Evolutionary conservation across 2,113 vertebrate species (phyloP), one percentile per base, ranked within the genome.

Genomic region (Cyrtonyx montezumae): DNA sequence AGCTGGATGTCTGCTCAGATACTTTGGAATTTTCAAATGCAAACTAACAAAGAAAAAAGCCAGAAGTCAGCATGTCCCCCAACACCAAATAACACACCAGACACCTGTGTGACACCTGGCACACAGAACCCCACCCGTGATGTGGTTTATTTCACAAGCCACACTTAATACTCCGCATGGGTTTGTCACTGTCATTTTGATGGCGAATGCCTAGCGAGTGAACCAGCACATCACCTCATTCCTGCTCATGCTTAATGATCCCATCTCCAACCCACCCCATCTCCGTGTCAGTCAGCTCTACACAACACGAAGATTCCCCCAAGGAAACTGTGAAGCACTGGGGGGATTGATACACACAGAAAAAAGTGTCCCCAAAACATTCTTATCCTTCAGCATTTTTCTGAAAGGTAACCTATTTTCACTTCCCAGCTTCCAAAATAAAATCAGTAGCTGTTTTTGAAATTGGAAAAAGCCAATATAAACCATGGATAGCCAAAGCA

Each of bases 381-480:
- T 36, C 61, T 37, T 30, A 34, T 34, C 45, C 63, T 40, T 10
- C 46, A 58, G 37, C 65, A 19, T 56, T 79, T 84, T 51, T 91
- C 58, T 62, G 51, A 88, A 71, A 79, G 53, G 59, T n/a, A 90
- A 58, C 8, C 0, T 43, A 36, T 91, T 93, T 91, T 74, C 77
- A 81, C 25, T 70, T 46, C 76, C 1, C 28, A 11, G 34, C 69
- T 84, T 88, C 4, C 7, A 75, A 69, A 19, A 55, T 12, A 48
- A 76, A 91, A 79, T n/a, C 86, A 93, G 87, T 79, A 58, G 34
- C 23, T 75, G 21, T 2, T 87, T 93, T 67, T 80, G 40, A 68
- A 82, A 85, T 30, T 73, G 65, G 40, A 79, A 93, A 91, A 95
- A 71, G 34, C 25, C 78, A 80, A 45, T 65, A 84, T 63, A 81